Percentiles rank a stretch among this genome's conserved stretches.
Conservation (phyloP, 2,888 invertebrate species). For the Drosophila borealis region DNA sequence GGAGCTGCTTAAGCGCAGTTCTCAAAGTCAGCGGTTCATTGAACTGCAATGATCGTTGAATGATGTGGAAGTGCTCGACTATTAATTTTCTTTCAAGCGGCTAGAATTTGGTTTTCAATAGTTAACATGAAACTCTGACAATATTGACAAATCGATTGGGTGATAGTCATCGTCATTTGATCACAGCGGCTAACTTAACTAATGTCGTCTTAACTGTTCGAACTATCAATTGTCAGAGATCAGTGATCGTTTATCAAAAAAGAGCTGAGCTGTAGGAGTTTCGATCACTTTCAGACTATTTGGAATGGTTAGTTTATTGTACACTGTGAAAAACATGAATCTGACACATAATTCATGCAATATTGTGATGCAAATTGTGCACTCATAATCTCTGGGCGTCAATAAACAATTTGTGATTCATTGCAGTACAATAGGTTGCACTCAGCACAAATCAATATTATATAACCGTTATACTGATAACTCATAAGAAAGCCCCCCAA, state of each 20-base stretch:
- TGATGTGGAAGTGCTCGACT: conserved; percentile 11
- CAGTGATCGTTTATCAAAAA: conserved; percentile 37
- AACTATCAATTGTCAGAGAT: conserved; percentile 46
- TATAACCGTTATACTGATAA: conserved; percentile 69
- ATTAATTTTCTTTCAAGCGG: conserved; percentile 24
- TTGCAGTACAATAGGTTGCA: conserved; percentile 54
- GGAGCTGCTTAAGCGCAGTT: conserved; percentile 13
- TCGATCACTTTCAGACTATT: conserved; percentile 32
- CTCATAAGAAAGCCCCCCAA: conserved; percentile 62
- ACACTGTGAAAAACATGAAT: conserved; percentile 24
- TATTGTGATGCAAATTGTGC: conserved; percentile 36
- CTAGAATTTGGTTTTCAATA: conserved; percentile 13
- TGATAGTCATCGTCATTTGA: conserved; percentile 37
- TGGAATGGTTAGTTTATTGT: neutral
- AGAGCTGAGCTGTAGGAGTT: conserved; percentile 10
- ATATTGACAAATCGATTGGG: conserved; percentile 40
- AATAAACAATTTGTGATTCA: conserved; percentile 52
- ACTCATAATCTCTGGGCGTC: conserved; percentile 41
- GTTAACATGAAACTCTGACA: conserved; percentile 17
- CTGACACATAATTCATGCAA: conserved; percentile 13
- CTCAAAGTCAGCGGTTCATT: conserved; percentile 33
- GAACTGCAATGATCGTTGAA: conserved; percentile 39
- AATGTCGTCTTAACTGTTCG: conserved; percentile 42
- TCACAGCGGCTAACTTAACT: conserved; percentile 26
- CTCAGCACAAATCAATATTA: conserved; percentile 54